phyloP scores from a whole-genome alignment of 1,140 invertebrate species.

The Zelostemma sp. region DNA sequence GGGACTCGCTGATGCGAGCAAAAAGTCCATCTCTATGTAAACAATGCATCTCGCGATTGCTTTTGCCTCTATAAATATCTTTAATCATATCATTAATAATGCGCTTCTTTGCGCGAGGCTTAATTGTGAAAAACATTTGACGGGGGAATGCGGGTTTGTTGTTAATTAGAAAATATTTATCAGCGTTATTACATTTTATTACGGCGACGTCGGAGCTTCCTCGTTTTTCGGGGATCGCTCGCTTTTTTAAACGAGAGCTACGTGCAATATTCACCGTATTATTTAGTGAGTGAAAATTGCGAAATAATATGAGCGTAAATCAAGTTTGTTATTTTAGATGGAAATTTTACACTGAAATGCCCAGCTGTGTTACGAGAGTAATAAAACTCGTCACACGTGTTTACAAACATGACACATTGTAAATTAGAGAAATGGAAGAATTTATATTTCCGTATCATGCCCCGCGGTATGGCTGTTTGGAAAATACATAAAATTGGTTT shows the following conservation, averaged over 20 bases:
- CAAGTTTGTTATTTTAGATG: not conserved
- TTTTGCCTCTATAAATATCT: constrained; percentile 46
- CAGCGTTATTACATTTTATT: not conserved
- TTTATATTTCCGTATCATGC: not conserved
- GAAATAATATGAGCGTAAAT: not conserved
- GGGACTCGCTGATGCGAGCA: constrained; percentile 21
- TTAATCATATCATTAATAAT: constrained; percentile 46
- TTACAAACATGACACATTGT: not conserved
- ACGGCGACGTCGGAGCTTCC: not conserved
- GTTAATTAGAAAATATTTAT: not conserved
- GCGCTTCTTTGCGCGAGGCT: constrained; percentile 30
- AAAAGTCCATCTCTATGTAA: constrained; percentile 41
- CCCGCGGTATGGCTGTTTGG: not conserved
- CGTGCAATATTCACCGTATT: not conserved
- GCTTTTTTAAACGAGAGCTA: not conserved
- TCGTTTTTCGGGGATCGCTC: not conserved
- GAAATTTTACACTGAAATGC: constrained; percentile 4
- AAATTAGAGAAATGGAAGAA: not conserved
- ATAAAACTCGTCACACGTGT: constrained; percentile 1
- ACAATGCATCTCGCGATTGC: constrained; percentile 44
- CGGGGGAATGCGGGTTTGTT: constrained; percentile 6
- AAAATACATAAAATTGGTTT: not conserved
- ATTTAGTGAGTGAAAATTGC: constrained; percentile 1
- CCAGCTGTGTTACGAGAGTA: not conserved
- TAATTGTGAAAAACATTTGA: constrained; percentile 37